Evolutionary conservation across 2,888 invertebrate species (phyloP).

Genomic region (Sphaeridia pumilis): DNA sequence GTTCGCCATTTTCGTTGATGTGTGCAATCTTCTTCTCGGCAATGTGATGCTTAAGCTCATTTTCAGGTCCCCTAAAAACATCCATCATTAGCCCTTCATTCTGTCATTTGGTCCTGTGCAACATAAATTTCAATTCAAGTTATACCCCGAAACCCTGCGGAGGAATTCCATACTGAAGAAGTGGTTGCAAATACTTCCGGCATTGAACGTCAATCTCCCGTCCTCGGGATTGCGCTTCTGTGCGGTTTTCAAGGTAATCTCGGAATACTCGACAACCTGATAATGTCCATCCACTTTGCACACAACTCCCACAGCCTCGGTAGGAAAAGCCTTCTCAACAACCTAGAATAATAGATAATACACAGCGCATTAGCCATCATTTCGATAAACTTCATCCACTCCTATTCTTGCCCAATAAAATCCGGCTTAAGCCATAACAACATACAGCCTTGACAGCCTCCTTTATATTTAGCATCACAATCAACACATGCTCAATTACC

Average conservation of each 20-base stretch:
- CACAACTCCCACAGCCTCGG: constrained; percentile 91
- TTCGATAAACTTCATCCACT: neutral
- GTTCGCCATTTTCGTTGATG: constrained; percentile 57
- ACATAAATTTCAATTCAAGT: neutral
- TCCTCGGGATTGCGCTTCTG: constrained; percentile 57
- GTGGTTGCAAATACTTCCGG: constrained; percentile 98
- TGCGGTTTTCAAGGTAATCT: constrained; percentile 77
- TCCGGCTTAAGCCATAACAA: no score
- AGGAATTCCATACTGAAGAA: constrained; percentile 85
- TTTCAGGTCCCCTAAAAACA: constrained; percentile 49
- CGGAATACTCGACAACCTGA: constrained; percentile 94
- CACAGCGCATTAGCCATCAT: neutral
- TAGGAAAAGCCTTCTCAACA: constrained; percentile 79
- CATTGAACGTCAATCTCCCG: constrained; percentile 75
- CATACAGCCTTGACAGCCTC: no score
- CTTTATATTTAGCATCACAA: no score
- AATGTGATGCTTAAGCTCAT: constrained; percentile 73
- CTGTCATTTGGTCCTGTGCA: neutral
- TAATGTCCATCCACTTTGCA: constrained; percentile 82
- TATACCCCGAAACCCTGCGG: constrained; percentile 52
- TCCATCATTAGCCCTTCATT: neutral
- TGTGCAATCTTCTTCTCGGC: constrained; percentile 96
- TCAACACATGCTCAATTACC: constrained; percentile 44
- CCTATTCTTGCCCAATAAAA: neutral
- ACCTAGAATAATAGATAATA: constrained; percentile 41